Evolutionary conservation across 2,888 invertebrate species (phyloP).

Genomic region (Lordiphosa andalusiaca): DNA sequence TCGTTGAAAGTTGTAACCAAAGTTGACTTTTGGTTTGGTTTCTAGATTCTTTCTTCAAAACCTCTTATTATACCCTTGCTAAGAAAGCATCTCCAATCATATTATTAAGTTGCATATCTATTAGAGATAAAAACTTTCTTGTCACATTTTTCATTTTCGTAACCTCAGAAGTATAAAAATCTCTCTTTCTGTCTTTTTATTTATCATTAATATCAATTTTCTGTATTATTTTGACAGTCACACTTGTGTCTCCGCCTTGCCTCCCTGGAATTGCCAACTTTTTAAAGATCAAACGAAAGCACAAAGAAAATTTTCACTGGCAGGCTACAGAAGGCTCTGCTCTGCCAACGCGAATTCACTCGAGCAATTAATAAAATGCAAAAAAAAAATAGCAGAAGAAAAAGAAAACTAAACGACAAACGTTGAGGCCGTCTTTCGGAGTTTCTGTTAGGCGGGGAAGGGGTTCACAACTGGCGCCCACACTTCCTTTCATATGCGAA

Average conservation of each 20-base stretch:
- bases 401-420: slow-evolving; percentile 56
- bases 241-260: background rate
- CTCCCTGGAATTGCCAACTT: slow-evolving; percentile 4
- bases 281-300: slow-evolving; percentile 60
- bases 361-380: slow-evolving; percentile 69
- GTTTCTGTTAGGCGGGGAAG: background rate
- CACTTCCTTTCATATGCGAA: slow-evolving; percentile 73
- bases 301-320: slow-evolving; percentile 53
- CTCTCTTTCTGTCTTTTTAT: too few species aligned
- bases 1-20: too few species aligned
- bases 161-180: too few species aligned
- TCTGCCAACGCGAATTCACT: slow-evolving; percentile 66
- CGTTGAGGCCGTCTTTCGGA: slow-evolving; percentile 51
- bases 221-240: background rate
- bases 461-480: slow-evolving; percentile 53
- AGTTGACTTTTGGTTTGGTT: too few species aligned
- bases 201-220: too few species aligned
- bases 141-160: too few species aligned
- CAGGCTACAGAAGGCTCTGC: slow-evolving; percentile 21
- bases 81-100: too few species aligned
- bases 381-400: slow-evolving; percentile 30
- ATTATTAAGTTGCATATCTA: too few species aligned
- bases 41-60: too few species aligned
- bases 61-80: too few species aligned
- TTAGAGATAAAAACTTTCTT: too few species aligned